Conservation (phyloP, 2,797 vertebrate genomes). For the Manis pentadactyla region DNA sequence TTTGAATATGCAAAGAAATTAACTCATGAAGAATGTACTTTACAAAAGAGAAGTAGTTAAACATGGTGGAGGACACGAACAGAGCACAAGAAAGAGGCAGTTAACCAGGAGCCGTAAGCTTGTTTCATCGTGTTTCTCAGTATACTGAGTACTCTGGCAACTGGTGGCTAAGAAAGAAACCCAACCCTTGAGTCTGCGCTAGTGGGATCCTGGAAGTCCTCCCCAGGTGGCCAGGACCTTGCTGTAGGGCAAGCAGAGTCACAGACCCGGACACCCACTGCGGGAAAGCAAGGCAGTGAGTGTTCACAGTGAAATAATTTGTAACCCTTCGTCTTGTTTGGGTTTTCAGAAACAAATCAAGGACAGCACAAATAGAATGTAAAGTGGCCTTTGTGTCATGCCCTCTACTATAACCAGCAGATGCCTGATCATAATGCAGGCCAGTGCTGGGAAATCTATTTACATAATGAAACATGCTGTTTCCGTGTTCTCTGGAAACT, state of each 20-base stretch:
- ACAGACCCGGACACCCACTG: background rate
- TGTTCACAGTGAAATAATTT: background rate
- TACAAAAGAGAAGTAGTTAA: background rate
- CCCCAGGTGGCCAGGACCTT: background rate
- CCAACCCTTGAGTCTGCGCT: background rate
- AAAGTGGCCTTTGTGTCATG: constrained; percentile 43
- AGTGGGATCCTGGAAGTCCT: background rate
- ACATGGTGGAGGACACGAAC: background rate
- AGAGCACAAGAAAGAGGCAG: background rate
- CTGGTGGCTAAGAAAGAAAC: background rate
- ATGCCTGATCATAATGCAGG: background rate
- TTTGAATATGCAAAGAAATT: constrained; percentile 1
- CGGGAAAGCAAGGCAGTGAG: background rate
- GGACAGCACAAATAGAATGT: constrained; percentile 23
- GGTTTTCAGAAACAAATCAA: constrained; percentile 57
- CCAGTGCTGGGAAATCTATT: background rate
- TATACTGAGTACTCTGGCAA: background rate
- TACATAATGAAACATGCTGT: background rate
- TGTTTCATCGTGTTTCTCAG: constrained; percentile 30
- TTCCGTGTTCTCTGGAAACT: background rate
- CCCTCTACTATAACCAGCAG: constrained; percentile 44
- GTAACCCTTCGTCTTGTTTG: constrained; percentile 9
- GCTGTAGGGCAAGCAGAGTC: background rate
- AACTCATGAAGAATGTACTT: background rate
- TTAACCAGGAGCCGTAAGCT: background rate